Percentiles rank a stretch among this genome's conserved stretches.
Evolutionary conservation across 1,140 invertebrate genomes (phyloP).

Genomic region (Psilanteris sp.): DNA sequence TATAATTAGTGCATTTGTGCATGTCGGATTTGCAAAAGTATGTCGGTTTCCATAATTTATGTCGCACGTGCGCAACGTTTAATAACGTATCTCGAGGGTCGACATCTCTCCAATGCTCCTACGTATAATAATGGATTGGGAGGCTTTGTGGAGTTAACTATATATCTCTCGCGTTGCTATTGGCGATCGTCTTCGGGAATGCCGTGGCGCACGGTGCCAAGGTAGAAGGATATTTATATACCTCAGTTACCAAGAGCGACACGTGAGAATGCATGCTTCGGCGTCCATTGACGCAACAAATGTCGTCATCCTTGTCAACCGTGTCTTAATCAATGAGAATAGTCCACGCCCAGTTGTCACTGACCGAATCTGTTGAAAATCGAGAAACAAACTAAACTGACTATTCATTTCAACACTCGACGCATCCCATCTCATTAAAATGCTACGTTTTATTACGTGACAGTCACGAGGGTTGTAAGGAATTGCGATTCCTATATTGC

Average conservation of each 20-base stretch:
- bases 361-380: constrained; percentile 25
- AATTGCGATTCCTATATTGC: constrained; percentile 29
- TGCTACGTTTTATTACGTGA: constrained; percentile 37
- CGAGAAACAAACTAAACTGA: constrained; percentile 11
- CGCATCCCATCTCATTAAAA: constrained; percentile 48
- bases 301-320: constrained; percentile 55
- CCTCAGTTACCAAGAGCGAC: constrained; percentile 55
- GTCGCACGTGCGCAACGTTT: constrained; percentile 15
- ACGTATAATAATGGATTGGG: constrained; percentile 46
- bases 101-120: constrained; percentile 15
- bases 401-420: neutral
- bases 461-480: constrained; percentile 14
- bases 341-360: constrained; percentile 15
- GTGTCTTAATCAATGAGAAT: constrained; percentile 56
- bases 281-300: constrained; percentile 66
- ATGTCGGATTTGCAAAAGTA: constrained; percentile 28
- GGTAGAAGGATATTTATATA: constrained; percentile 63
- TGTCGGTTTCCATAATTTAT: constrained; percentile 21
- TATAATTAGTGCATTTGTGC: constrained; percentile 24
- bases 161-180: constrained; percentile 47
- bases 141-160: constrained; percentile 38
- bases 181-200: constrained; percentile 45
- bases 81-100: constrained; percentile 23
- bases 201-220: constrained; percentile 43
- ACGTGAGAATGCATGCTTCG: constrained; percentile 60